Conservation (phyloP, 2,797 vertebrate genomes). For the Perodicticus potto region DNA sequence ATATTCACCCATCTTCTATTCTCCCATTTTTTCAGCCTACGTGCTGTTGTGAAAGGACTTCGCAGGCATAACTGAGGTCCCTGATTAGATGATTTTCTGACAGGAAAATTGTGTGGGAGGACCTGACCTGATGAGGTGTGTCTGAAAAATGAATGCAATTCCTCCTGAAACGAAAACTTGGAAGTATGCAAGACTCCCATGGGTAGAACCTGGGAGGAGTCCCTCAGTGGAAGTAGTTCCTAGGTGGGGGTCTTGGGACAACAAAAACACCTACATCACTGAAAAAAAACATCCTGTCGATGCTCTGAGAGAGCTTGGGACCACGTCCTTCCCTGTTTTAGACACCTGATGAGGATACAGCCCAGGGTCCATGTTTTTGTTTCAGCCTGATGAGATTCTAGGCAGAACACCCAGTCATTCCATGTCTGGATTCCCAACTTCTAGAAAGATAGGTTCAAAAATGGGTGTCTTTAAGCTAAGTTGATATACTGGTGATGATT, state of each 20-base stretch:
- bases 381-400: neutral
- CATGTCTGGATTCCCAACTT: neutral
- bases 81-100: neutral
- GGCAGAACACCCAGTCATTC: too few species aligned
- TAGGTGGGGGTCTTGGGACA: neutral
- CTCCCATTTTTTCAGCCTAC: neutral
- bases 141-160: neutral
- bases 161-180: neutral
- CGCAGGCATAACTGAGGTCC: neutral
- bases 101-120: neutral
- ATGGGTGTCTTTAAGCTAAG: neutral
- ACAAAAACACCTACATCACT: neutral
- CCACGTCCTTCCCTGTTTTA: neutral
- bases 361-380: neutral
- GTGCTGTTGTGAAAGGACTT: neutral
- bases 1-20: neutral
- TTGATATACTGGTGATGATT: neutral
- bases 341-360: neutral
- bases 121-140: too few species aligned
- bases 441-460: too few species aligned
- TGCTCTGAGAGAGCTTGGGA: neutral
- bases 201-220: neutral
- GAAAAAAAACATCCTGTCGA: neutral
- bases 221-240: too few species aligned
- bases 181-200: neutral